Percentiles rank a stretch among this genome's conserved stretches.
Evolutionary conservation across 1,140 invertebrate species (phyloP).

Genomic region (Pantala flavescens): DNA sequence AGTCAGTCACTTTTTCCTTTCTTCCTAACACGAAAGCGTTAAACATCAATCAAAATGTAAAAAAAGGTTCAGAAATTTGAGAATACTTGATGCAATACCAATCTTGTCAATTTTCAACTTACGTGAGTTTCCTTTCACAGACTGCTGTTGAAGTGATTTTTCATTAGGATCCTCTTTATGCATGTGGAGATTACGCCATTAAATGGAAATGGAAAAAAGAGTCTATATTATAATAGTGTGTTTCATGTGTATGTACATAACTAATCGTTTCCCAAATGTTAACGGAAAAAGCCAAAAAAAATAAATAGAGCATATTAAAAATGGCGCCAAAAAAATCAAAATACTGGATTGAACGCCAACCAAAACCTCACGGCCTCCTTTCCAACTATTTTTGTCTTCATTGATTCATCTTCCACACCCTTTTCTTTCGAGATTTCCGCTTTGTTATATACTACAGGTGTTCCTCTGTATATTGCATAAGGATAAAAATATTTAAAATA

Average conservation of each 20-base stretch:
- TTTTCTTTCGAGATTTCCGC: background rate
- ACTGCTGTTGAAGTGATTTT: background rate
- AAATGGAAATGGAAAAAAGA: slow-evolving; percentile 4
- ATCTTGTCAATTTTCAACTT: slow-evolving; percentile 7
- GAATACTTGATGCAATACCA: background rate
- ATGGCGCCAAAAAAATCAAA: background rate
- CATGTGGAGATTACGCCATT: background rate
- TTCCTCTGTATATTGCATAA: slow-evolving; percentile 6
- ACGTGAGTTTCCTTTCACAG: background rate
- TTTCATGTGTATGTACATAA: slow-evolving; percentile 3
- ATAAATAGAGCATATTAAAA: slow-evolving; percentile 6
- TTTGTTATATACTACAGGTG: slow-evolving; percentile 1
- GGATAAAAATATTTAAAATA: slow-evolving; percentile 9
- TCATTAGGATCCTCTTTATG: slow-evolving; percentile 6
- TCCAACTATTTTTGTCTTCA: slow-evolving; percentile 2
- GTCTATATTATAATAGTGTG: slow-evolving; percentile 7
- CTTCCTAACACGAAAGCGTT: background rate
- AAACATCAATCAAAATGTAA: no score
- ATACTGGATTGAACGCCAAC: slow-evolving; percentile 4
- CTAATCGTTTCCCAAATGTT: slow-evolving; percentile 9
- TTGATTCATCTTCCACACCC: slow-evolving; percentile 8
- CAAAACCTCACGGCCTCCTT: background rate
- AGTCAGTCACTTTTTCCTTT: background rate
- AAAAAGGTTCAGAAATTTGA: no score
- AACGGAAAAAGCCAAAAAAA: slow-evolving; percentile 6